Percentiles rank a stretch among this genome's conserved stretches.
Evolutionary conservation across 2,113 vertebrate species (phyloP).

Genomic region (Pomatostomus ruficeps): DNA sequence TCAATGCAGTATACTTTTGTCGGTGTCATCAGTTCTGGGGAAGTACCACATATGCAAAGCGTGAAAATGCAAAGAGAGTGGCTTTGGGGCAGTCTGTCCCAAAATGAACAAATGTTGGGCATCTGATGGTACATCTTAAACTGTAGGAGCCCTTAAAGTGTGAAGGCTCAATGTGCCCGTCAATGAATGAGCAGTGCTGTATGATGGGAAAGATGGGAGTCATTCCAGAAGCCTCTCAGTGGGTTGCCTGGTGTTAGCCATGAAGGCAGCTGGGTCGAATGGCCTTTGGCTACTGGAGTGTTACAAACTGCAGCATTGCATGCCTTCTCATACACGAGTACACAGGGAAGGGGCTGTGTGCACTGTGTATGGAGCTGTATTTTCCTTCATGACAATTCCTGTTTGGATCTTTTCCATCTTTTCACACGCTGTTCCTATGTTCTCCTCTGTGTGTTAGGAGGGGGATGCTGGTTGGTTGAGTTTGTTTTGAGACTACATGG

Average conservation of each 20-base stretch:
- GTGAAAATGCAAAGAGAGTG: neutral
- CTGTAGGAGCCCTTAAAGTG: neutral
- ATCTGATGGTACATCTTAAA: neutral
- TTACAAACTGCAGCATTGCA: neutral
- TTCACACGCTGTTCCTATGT: neutral
- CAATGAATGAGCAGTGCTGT: neutral
- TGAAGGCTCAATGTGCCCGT: neutral
- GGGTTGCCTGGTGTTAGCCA: neutral
- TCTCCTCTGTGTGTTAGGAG: neutral
- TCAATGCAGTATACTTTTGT: neutral
- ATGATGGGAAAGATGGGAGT: neutral
- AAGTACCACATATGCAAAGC: neutral
- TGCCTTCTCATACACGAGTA: neutral
- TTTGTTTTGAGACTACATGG: neutral
- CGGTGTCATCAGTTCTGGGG: neutral
- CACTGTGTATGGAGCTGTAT: neutral
- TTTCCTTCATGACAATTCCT: neutral
- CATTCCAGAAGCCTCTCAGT: neutral
- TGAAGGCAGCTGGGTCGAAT: neutral
- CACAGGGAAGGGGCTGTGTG: neutral
- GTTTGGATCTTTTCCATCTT: neutral
- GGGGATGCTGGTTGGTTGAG: neutral
- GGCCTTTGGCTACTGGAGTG: neutral
- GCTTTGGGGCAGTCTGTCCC: neutral
- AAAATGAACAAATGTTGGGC: neutral